Base-by-base conservation (phyloP, 2,113 vertebrate genomes). In the Sisor rabdophorus region DNA sequence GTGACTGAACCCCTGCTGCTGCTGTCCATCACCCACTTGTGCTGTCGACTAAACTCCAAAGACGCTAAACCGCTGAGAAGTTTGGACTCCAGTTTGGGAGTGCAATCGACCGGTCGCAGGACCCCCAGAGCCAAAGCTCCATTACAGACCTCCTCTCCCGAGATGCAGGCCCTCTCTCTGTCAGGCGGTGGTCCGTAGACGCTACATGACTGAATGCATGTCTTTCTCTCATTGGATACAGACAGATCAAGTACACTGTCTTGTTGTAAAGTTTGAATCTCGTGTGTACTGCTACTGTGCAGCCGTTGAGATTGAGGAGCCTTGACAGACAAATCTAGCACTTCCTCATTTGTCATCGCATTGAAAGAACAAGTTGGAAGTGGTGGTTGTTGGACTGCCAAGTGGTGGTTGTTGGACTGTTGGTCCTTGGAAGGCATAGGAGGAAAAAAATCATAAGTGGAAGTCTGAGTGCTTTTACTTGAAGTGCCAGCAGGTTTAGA, bases 201-300 rank as follows among this genome's bases (percentile, higher is more conserved):
- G 10, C 76, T 80, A 54, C 58, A 32, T 48, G 85, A 84, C 19
- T 85, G 82, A 61, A 80, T 80, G 32, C 86, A 90, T 0, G 85
- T 84, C 80, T 93, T 95, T 82, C 92, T 93, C 64, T 88, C 89
- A 22, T 92, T 86, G 26, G 93, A 85, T 24, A 98, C 86, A 0
- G 96, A 98, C 71, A 98, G 83, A 87, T 98, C 96, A 12, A 98
- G 90, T 59, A 94, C 94, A 7, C 89, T 89, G 4, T 97, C 96
- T 74, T 95, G 95, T 0, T 89, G 90, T 2, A 81, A 83, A 0
- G 75, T 26, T 0, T 78, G 56, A 11, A 88, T 72, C 79, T 94
- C 91, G 0, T 90, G 73, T 53, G 56, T 55, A 56, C 65, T 63
- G 2, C 24, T 54, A 30, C 17, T 65, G 3, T 53, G 71, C 28